Evolutionary conservation across 2,797 vertebrate genomes (phyloP).

Genomic region (Odontamblyopus lacepedii): DNA sequence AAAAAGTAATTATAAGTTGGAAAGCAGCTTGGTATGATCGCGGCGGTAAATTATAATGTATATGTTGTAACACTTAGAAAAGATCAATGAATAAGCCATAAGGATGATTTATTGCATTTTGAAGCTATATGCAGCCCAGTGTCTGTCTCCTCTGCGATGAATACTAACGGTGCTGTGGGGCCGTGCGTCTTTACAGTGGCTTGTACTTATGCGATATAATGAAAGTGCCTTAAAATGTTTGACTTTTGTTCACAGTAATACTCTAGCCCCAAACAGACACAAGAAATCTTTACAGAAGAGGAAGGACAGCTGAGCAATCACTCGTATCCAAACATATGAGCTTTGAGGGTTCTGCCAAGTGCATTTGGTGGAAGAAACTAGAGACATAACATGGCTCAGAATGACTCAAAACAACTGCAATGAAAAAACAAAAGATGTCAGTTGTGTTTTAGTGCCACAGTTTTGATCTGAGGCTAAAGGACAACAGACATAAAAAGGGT

Average conservation of each 20-base stretch:
- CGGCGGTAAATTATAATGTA: conserved; percentile 13
- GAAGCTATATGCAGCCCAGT: not conserved
- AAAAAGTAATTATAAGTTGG: conserved; percentile 13
- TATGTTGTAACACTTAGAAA: conserved; percentile 4
- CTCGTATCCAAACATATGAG: conserved; percentile 1
- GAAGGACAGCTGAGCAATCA: not conserved
- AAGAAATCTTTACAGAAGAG: conserved; percentile 2
- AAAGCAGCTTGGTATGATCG: not conserved
- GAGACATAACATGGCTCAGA: conserved; percentile 4
- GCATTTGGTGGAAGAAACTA: not conserved
- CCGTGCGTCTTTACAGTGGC: conserved; percentile 3
- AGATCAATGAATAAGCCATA: conserved; percentile 10
- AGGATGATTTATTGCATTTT: conserved; percentile 18
- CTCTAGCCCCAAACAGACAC: not conserved
- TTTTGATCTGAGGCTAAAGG: not conserved
- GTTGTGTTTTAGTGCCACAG: not conserved
- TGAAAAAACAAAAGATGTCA: not conserved
- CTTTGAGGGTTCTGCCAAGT: conserved; percentile 3
- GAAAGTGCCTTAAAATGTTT: conserved; percentile 10
- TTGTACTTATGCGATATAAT: conserved; percentile 14
- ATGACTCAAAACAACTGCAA: not conserved
- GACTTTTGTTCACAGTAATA: conserved; percentile 2
- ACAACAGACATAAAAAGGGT: not conserved
- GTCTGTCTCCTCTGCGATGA: conserved; percentile 11
- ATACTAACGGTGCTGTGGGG: conserved; percentile 6